Evolutionary conservation across 2,888 invertebrate species (phyloP), one percentile per base, ranked within the genome.

Genomic region (Acleris emargana): DNA sequence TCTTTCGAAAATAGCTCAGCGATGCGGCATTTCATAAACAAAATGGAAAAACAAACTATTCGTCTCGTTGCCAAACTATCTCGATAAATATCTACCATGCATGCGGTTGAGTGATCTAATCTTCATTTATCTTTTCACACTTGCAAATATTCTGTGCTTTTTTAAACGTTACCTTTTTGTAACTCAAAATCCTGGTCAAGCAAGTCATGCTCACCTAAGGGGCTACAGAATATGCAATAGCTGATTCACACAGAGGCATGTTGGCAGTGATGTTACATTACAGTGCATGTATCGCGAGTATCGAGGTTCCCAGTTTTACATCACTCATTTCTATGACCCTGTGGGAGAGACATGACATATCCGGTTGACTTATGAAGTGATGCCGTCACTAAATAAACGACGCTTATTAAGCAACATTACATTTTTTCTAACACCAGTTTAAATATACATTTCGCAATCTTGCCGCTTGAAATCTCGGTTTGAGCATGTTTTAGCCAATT

Each of bases 1-100:
- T 80, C 79, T 71, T 73, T 74, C 77, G 61, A 70, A 82, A 86
- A 86, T 86, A 86, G 73, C 77, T 69, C 69, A 71, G 69, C 67
- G 64, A 77, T 78, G 79, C 79, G 77, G 77, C 80, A 76, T 81
- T 77, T 80, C 75, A 79, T 79, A 80, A 83, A 81, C 81, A 81
- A 76, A 74, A 68, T 72, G 64, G 62, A 66, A 67, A 67, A 67
- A 68, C 50, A 59, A 59, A 59, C 59, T 57, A 57, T 45, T 45
- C 57, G 45, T 25, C 45, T 45, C 49, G 54, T 55, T 64, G 64
- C 60, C 57, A 61, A 66, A 66, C 45, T 49, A 32, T 45, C 54
- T 25, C 45, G 51, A 57, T 45, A 38, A 66, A 64, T 55, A 61
- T 43, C 50, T 51, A 51, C 45, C 50, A 45, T 55, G 60, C 32